Evolutionary conservation across 1,140 invertebrate species (phyloP).

Genomic region (Brachionus rotundiformis): DNA sequence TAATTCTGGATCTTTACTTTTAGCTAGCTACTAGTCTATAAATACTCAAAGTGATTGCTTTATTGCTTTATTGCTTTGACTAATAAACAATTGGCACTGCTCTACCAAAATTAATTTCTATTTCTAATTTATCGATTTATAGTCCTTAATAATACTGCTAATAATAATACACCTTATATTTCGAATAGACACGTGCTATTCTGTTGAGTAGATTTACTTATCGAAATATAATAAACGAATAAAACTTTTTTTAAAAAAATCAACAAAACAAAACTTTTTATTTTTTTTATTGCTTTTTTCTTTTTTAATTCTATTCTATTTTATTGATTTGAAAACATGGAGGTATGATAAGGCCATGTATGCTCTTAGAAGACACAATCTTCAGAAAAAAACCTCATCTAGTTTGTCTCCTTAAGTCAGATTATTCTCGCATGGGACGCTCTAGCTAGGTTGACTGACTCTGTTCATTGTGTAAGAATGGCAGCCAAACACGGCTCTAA

Average conservation of each 20-base stretch:
- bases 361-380: too few relatives aligned
- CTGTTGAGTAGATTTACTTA: constrained; percentile 45
- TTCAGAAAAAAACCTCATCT: too few relatives aligned
- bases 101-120: neutral
- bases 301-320: too few relatives aligned
- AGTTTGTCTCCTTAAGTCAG: too few relatives aligned
- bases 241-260: neutral
- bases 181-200: constrained; percentile 33
- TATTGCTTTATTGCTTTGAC: constrained; percentile 24
- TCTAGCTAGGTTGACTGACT: too few relatives aligned
- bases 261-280: neutral
- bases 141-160: constrained; percentile 15
- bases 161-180: neutral
- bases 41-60: constrained; percentile 23
- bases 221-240: constrained; percentile 45
- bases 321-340: constrained; percentile 1
- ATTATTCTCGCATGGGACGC: too few relatives aligned
- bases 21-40: neutral
- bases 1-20: constrained; percentile 2
- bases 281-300: constrained; percentile 17
- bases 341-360: too few relatives aligned
- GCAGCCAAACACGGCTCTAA: too few relatives aligned
- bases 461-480: too few relatives aligned
- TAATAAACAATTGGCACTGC: constrained; percentile 9
- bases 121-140: constrained; percentile 47